Evolutionary conservation across 2,888 invertebrate species (phyloP), one percentile per base, ranked within the genome.

Genomic region (Drosophila peninsularis): DNA sequence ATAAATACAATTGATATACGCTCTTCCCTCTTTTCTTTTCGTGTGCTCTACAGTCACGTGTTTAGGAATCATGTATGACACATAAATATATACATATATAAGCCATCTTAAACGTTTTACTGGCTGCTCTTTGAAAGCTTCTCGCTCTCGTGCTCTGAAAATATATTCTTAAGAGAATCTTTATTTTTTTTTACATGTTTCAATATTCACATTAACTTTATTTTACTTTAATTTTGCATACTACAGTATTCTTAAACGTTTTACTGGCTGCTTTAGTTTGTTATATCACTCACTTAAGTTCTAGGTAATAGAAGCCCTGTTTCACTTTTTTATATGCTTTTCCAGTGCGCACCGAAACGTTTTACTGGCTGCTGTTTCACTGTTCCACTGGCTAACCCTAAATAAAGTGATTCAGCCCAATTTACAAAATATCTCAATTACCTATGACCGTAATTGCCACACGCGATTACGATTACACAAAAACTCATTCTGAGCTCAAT

Each of bases 401-500:
- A 30, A 30, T 30, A 13, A 11, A 37, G 44, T 19, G 27, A 45
- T 34, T 55, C 45, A 39, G 11, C 4, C 19, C 9, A 37, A 21
- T 56, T 62, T 36, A 30, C 11, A 36, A 7, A 9, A 5, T n/a
- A 41, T 17, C 24, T 42, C 27, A 62, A 42, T 49, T 41, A 13
- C 19, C 34, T 64, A 0, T 34, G 9, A 3, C n/a, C 34, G 27
- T 36, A 39, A 34, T 47, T 65, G 21, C 13, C 7, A 34, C 14
- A 64, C 13, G 36, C 53, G 37, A 34, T 49, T 55, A 39, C 1
- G 1, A 45, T 52, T 19, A 17, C 17, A 30, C n/a, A 52, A n/a
- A 50, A 37, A 42, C 24, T 32, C 47, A 41, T 21, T 67, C 50
- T 17, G 13, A 21, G 24, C 34, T 47, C 44, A 45, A 52, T 67